Conservation (phyloP, 2,113 vertebrate species). For the Cephalopterus ornatus region DNA sequence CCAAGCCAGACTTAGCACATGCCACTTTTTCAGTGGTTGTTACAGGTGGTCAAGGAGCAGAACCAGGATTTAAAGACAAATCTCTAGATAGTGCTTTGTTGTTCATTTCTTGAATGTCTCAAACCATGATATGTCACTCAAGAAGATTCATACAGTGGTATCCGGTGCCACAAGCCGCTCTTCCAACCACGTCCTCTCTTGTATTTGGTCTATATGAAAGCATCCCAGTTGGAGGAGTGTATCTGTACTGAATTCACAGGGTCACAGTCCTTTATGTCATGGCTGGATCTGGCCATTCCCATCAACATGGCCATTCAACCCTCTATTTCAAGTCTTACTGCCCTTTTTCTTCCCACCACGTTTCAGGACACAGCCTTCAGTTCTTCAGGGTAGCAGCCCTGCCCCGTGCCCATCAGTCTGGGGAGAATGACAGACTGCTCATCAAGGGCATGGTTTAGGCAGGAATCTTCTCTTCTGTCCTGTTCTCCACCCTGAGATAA, state of each 20-base stretch:
- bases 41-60: not conserved
- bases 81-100: not conserved
- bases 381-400: not conserved
- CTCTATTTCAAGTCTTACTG: not conserved
- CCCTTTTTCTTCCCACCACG: not conserved
- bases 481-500: not conserved
- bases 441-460: not conserved
- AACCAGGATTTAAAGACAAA: not conserved
- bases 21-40: not conserved
- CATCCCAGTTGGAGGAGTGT: not conserved
- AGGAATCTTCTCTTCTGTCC: not conserved
- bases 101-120: not conserved
- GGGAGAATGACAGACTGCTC: not conserved
- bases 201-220: not conserved
- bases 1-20: not conserved
- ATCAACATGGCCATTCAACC: not conserved
- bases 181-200: not conserved
- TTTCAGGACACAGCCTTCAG: not conserved
- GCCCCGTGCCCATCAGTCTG: not conserved
- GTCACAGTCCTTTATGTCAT: not conserved
- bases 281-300: not conserved
- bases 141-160: not conserved
- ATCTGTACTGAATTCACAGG: not conserved
- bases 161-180: not conserved
- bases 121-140: not conserved